Evolutionary conservation across 2,888 invertebrate species (phyloP).

Genomic region (Seladonia tumulorum): DNA sequence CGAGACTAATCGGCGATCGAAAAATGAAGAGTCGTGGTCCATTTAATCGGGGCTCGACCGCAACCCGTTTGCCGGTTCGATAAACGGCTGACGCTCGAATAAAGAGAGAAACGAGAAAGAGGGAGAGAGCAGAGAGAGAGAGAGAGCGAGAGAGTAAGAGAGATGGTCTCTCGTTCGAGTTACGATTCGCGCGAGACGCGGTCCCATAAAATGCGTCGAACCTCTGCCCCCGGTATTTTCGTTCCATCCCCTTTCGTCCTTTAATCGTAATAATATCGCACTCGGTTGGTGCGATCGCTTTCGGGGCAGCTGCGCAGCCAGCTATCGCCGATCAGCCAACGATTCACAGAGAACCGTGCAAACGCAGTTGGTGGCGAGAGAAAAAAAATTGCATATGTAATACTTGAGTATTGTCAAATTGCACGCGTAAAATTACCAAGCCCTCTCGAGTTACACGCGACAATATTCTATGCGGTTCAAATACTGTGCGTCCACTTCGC

Average conservation of each 20-base stretch:
- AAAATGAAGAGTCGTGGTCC: conserved; percentile 40
- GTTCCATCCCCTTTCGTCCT: background rate
- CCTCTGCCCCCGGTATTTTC: background rate
- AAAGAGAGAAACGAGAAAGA: background rate
- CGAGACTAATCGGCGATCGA: conserved; percentile 33
- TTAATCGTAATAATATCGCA: conserved; percentile 28
- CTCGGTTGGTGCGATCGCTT: background rate
- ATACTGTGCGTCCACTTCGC: background rate
- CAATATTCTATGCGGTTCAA: background rate
- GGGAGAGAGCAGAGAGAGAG: background rate
- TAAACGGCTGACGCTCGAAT: background rate
- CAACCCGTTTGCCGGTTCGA: conserved; percentile 6
- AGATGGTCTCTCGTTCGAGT: background rate
- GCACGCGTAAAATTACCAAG: too few relatives aligned
- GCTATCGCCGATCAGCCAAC: background rate
- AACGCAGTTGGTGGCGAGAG: background rate
- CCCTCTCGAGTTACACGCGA: background rate
- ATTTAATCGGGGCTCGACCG: conserved; percentile 22
- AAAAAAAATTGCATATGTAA: conserved; percentile 10
- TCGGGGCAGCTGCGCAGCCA: background rate
- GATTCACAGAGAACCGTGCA: background rate
- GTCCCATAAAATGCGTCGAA: background rate
- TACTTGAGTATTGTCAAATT: too few relatives aligned
- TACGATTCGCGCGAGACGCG: background rate
- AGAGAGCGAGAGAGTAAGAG: background rate